phyloP scores from a whole-genome alignment of 2,113 vertebrate genomes.

The Athene noctua region DNA sequence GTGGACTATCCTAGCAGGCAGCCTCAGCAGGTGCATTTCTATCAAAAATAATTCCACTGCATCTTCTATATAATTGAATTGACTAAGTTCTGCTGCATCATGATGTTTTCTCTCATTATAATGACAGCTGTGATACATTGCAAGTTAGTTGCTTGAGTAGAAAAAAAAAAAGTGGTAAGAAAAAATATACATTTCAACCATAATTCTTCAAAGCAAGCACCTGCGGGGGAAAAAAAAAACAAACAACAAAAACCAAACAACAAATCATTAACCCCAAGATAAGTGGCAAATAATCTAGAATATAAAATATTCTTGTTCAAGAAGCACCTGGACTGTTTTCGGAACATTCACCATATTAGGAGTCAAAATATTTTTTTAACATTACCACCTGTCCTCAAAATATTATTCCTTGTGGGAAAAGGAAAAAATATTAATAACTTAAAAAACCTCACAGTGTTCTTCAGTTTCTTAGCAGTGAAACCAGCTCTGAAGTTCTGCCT shows the following conservation, averaged over 20 bases:
- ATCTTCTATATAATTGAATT: slow-evolving; percentile 56
- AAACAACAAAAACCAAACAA: too few relatives aligned
- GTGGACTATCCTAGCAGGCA: slow-evolving; percentile 23
- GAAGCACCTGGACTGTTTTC: background rate
- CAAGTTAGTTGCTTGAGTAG: background rate
- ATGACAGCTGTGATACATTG: slow-evolving; percentile 60
- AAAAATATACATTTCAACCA: background rate
- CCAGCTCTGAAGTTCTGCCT: background rate
- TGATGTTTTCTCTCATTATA: slow-evolving; percentile 52
- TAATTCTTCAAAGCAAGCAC: background rate
- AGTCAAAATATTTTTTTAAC: background rate
- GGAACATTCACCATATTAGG: background rate
- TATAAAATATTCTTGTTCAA: background rate
- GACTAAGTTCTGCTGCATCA: slow-evolving; percentile 59
- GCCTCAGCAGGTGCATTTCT: slow-evolving; percentile 50
- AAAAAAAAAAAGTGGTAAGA: background rate
- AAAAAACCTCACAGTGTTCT: background rate
- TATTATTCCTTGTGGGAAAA: background rate
- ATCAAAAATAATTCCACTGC: slow-evolving; percentile 59
- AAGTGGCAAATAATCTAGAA: background rate
- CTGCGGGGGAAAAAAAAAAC: background rate
- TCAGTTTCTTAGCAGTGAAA: background rate
- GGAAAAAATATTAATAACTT: background rate
- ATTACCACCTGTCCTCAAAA: background rate
- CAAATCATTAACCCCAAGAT: background rate